Percentiles rank a stretch among this genome's conserved stretches.
Evolutionary conservation across 2,888 invertebrate species (phyloP).

Genomic region (Nephrotoma guestfalica): DNA sequence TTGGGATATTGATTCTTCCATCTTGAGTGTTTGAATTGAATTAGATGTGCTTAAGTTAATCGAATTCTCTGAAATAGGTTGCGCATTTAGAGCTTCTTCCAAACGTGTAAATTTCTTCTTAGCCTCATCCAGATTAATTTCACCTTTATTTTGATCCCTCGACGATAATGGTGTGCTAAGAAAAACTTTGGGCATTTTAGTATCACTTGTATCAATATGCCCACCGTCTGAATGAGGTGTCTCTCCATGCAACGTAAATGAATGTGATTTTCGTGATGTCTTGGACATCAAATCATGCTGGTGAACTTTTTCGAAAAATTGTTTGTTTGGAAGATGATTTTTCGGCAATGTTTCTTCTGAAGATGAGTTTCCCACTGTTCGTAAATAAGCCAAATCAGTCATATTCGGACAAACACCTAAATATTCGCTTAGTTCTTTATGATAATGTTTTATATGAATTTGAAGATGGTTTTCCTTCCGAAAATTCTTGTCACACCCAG

Average conservation of each 20-base stretch:
- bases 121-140: neutral
- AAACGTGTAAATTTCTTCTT: neutral
- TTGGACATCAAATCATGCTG: conserved; percentile 28
- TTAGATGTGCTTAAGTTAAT: neutral
- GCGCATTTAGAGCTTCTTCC: neutral
- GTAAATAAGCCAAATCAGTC: conserved; percentile 67
- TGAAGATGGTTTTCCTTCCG: conserved; percentile 79
- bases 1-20: neutral
- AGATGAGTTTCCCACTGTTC: conserved; percentile 49
- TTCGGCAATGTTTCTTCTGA: conserved; percentile 28
- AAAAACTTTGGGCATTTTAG: neutral
- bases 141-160: neutral
- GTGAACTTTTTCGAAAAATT: conserved; percentile 32
- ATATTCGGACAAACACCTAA: conserved; percentile 74
- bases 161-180: neutral
- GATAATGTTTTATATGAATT: conserved; percentile 93
- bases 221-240: neutral
- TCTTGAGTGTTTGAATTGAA: neutral
- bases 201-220: neutral
- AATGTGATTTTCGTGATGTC: conserved; percentile 17
- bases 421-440: conserved; percentile 56
- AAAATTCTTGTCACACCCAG: conserved; percentile 77
- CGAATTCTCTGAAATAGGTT: neutral
- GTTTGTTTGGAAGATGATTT: conserved; percentile 31
- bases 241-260: neutral